These are phyloP conservation scores for Frankliniella intonsa DNA, from an alignment of 2,888 invertebrate species.

Conservation along the genomic window DNA sequence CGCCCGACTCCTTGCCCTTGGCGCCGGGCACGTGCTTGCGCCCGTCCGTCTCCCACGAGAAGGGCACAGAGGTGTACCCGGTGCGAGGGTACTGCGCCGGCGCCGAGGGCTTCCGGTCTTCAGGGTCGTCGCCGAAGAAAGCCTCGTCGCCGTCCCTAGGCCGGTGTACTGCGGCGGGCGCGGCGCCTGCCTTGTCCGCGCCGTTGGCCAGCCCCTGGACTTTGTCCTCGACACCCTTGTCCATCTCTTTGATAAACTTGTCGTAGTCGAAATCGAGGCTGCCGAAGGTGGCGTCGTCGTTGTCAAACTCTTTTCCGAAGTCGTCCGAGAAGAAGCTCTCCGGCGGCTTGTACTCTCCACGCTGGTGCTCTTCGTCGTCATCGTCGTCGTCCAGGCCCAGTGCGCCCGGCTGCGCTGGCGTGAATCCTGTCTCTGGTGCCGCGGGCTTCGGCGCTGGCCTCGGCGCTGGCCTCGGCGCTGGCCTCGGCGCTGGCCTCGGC, in stretches of 20 bases:
- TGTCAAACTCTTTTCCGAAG: conserved; percentile 33
- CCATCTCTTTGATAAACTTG: conserved; percentile 17
- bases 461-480: neutral
- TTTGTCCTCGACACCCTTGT: neutral
- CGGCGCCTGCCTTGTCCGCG: conserved; percentile 27
- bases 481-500: neutral
- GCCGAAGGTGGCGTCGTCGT: conserved; percentile 28
- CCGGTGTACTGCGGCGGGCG: conserved; percentile 21
- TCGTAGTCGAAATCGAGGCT: conserved; percentile 7
- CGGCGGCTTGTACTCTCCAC: neutral
- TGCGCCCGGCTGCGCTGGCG: neutral
- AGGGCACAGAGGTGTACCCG: neutral
- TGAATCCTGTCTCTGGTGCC: neutral
- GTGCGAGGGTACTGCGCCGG: neutral
- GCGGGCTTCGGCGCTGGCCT: neutral
- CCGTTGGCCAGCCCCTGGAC: neutral
- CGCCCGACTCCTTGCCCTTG: conserved; percentile 11
- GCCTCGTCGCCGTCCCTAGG: conserved; percentile 28
- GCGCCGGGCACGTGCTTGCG: neutral
- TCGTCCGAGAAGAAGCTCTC: conserved; percentile 30
- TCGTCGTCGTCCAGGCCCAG: neutral
- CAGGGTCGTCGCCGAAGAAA: conserved; percentile 11
- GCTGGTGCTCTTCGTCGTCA: neutral
- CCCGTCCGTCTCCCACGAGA: neutral
- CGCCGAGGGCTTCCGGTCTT: neutral